Conservation (phyloP, 1,140 invertebrate genomes). For the Dinoponera quadriceps region DNA sequence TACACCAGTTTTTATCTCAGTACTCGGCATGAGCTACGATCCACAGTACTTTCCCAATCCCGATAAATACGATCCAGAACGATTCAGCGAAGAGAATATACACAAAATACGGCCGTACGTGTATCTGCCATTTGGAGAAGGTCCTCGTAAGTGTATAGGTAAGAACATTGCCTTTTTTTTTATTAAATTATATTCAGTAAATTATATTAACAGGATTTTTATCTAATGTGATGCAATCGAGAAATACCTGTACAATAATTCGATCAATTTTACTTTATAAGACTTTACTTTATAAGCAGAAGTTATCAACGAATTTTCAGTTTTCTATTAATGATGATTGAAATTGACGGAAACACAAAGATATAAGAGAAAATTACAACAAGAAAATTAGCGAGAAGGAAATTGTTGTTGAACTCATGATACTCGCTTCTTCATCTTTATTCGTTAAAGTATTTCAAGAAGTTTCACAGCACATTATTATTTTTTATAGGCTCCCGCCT, state of each 20-base stretch:
- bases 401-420: too few relatives aligned
- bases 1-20: slow-evolving; percentile 86
- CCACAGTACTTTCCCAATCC: slow-evolving; percentile 89
- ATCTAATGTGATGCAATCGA: too few relatives aligned
- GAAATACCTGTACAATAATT: too few relatives aligned
- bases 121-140: slow-evolving; percentile 87
- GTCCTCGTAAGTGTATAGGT: slow-evolving; percentile 86
- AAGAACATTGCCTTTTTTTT: slow-evolving; percentile 27
- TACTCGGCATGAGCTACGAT: slow-evolving; percentile 88
- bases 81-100: slow-evolving; percentile 87
- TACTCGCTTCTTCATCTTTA: not conserved
- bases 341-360: too few relatives aligned
- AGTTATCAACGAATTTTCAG: too few relatives aligned
- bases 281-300: too few relatives aligned
- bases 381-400: too few relatives aligned
- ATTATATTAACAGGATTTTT: too few relatives aligned
- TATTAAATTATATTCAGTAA: too few relatives aligned
- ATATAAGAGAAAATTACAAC: too few relatives aligned
- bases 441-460: not conserved
- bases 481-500: slow-evolving; percentile 67
- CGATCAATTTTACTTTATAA: too few relatives aligned
- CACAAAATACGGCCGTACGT: slow-evolving; percentile 79
- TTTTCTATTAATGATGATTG: too few relatives aligned
- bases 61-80: slow-evolving; percentile 90
- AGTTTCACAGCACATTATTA: not conserved